Conservation (phyloP, 2,113 vertebrate species). For the Mesocricetus auratus region DNA sequence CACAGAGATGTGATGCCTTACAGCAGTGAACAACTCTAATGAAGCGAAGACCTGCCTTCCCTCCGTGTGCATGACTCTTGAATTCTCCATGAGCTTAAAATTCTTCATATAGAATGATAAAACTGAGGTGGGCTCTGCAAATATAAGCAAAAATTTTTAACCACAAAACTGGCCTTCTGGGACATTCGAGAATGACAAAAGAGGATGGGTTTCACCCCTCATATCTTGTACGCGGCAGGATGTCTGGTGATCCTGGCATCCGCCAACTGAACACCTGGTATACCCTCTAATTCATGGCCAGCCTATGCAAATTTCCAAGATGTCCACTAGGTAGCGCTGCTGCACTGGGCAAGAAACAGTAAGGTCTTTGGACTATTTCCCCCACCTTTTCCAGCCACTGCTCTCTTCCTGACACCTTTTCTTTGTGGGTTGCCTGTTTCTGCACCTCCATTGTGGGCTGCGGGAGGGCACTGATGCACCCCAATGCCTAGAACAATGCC, state of each 20-base stretch:
- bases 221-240: background rate
- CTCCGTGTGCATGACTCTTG: background rate
- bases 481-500: background rate
- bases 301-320: background rate
- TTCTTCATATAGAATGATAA: background rate
- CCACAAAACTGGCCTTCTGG: background rate
- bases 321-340: constrained; percentile 57
- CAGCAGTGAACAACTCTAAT: background rate
- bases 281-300: background rate
- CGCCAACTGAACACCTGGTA: background rate
- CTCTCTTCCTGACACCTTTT: background rate
- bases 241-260: background rate
- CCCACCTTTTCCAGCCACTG: background rate
- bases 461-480: background rate
- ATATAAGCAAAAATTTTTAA: background rate
- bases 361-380: accelerated
- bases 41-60: background rate
- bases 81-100: constrained; percentile 16
- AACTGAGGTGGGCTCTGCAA: background rate
- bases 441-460: background rate
- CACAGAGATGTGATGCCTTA: background rate
- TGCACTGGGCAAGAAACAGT: background rate
- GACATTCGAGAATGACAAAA: background rate
- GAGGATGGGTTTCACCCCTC: background rate
- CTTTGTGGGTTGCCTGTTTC: background rate